A percentile compares a stretch with the other conserved stretches of the same genome.
phyloP scores from a whole-genome alignment of 1,140 invertebrate genomes.

The Drosophila leontia region DNA sequence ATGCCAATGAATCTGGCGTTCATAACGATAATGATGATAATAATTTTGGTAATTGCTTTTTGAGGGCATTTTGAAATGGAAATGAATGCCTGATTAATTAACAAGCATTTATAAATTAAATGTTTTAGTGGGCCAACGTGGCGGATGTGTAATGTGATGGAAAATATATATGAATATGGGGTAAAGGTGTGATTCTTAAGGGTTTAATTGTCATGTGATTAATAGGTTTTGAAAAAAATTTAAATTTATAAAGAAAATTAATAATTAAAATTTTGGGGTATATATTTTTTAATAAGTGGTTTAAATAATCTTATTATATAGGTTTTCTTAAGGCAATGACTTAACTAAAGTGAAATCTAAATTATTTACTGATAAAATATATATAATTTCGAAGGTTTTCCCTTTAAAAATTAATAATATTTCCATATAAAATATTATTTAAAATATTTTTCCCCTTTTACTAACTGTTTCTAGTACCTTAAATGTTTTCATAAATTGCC shows the following conservation, averaged over 20 bases:
- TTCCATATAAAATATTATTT: not conserved
- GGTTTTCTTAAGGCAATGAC: not conserved
- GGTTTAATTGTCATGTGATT: not conserved
- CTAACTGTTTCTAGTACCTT: not conserved
- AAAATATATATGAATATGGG: not conserved
- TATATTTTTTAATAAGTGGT: not conserved
- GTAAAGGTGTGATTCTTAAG: not conserved
- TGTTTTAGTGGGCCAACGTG: constrained; percentile 17
- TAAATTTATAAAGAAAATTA: not conserved
- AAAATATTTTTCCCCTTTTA: not conserved
- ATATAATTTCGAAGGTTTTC: not conserved
- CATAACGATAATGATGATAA: constrained; percentile 49
- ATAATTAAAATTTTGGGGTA: not conserved
- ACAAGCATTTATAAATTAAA: constrained; percentile 42
- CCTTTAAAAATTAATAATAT: not conserved
- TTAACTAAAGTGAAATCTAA: not conserved
- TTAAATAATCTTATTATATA: not conserved
- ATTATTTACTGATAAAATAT: not conserved
- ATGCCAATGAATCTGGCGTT: constrained; percentile 8
- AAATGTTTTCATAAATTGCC: constrained; percentile 7
- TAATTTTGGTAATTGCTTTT: constrained; percentile 49
- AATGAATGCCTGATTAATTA: constrained; percentile 42
- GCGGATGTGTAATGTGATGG: constrained; percentile 32
- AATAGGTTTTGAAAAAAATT: not conserved
- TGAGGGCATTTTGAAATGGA: constrained; percentile 27